A percentile compares a stretch with the other conserved stretches of the same genome.
Conservation (phyloP, 2,797 vertebrate species). For the Pelobates cultripes region DNA sequence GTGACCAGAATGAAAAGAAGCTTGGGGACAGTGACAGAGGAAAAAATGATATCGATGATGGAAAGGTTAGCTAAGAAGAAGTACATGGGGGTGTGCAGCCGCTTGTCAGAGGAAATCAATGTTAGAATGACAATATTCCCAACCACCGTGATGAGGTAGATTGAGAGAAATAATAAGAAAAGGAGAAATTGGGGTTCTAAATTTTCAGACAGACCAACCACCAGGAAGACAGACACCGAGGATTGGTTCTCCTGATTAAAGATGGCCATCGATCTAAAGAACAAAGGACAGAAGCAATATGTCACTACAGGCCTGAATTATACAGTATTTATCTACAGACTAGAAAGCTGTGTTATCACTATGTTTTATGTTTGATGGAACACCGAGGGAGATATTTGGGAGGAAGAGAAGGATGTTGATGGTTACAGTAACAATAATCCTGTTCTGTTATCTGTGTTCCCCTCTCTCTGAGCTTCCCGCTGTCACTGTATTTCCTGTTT, state of each 20-base stretch:
- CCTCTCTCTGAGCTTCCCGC: too few species aligned
- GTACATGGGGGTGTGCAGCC: slow-evolving; percentile 59
- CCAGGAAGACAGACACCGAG: slow-evolving; percentile 22
- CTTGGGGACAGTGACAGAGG: slow-evolving; percentile 58
- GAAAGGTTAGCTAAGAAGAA: slow-evolving; percentile 60
- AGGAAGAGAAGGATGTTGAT: too few species aligned
- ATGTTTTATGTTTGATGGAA: too few species aligned
- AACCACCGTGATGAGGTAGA: slow-evolving; percentile 35
- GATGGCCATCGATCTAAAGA: slow-evolving; percentile 15
- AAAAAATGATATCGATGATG: slow-evolving; percentile 55
- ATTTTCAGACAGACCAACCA: slow-evolving; percentile 34
- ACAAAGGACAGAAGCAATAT: background rate
- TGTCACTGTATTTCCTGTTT: too few species aligned
- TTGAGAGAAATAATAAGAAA: slow-evolving; percentile 15
- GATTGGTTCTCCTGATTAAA: slow-evolving; percentile 5
- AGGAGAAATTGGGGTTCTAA: slow-evolving; percentile 21
- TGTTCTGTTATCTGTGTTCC: too few species aligned
- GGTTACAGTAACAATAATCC: too few species aligned
- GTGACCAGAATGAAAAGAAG: slow-evolving; percentile 54
- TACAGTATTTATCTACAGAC: too few species aligned
- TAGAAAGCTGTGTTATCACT: too few species aligned
- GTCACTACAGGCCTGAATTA: background rate
- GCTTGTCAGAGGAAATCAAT: slow-evolving; percentile 19
- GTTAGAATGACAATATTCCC: slow-evolving; percentile 32
- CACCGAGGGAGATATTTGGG: too few species aligned